Evolutionary conservation across 2,113 vertebrate species (phyloP), one percentile per base, ranked within the genome.

Genomic region (Pan troglodytes): DNA sequence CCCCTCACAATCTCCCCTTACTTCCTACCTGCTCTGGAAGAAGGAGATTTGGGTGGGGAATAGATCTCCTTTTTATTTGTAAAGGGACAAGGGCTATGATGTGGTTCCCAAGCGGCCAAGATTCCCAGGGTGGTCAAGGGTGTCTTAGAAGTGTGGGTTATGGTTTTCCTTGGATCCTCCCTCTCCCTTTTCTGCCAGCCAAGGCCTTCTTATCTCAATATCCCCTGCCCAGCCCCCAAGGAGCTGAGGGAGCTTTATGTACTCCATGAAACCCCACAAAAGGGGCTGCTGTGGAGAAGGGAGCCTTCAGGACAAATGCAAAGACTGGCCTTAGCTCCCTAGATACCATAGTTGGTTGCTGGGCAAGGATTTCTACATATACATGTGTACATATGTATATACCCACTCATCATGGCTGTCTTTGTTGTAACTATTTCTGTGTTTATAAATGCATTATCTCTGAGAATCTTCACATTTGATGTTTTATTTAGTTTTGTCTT

Each of bases 361-460:
- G 87, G 97, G 79, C 76, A 89, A 40, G 75, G 38, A 90, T 93
- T 98, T 98, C 25, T 25, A 30, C 35, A 40, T 43, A 97, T 98
- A 97, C 97, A 97, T 96, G 98, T 80, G 87, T 76, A 95, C 11
- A 81, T 94, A 94, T 97, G 96, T 98, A 75, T 96, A 96, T 98
- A 98, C 97, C 97, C 97, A 98, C 97, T 98, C 95, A 97, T 98
- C 95, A 98, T 52, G 64, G 97, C 97, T 98, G 97, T 98, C 97
- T 98, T 98, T 98, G 98, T 98, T 98, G 97, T 98, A 98, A 98
- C 96, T 97, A 98, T 98, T 98, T 99, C 98, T 98, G 97, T 98
- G 97, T 98, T 98, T 98, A 98, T 98, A 98, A 98, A 98, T 97
- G 97, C 98, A 98, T 98, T 98, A 98, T 98, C 98, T 98, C 97